Conservation (phyloP, 2,888 invertebrate species). For the Tipula unca region DNA sequence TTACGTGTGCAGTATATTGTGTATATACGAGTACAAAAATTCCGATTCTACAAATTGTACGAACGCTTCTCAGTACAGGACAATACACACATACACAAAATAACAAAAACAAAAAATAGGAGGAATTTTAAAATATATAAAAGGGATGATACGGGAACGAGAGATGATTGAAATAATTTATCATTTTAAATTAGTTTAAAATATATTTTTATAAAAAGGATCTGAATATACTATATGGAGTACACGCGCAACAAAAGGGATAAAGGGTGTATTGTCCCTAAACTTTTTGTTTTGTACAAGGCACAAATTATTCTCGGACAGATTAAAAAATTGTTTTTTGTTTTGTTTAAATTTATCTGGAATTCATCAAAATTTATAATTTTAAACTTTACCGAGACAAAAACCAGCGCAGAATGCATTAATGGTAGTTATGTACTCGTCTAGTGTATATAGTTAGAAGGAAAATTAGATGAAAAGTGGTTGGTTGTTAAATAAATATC, state of each 20-base stretch:
- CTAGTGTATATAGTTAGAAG: too few relatives aligned
- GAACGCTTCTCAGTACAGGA: background rate
- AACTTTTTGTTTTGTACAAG: background rate
- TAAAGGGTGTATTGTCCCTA: background rate
- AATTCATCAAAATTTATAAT: background rate
- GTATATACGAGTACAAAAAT: background rate
- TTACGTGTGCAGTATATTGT: too few relatives aligned
- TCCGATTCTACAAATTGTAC: background rate
- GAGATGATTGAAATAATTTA: conserved; percentile 14
- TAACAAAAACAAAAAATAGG: background rate
- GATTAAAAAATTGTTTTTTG: background rate
- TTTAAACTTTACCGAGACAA: background rate
- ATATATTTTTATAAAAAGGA: background rate
- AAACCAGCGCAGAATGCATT: background rate
- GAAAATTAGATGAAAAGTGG: background rate
- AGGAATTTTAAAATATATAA: background rate
- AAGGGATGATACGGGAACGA: background rate
- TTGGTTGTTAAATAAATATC: background rate
- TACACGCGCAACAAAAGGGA: background rate
- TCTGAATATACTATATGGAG: background rate
- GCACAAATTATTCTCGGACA: background rate
- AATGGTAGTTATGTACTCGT: background rate
- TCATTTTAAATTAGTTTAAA: background rate
- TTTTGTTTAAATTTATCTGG: background rate
- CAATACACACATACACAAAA: background rate